phyloP scores from a whole-genome alignment of 1,140 invertebrate species.

The Anoplolepis gracilipes region DNA sequence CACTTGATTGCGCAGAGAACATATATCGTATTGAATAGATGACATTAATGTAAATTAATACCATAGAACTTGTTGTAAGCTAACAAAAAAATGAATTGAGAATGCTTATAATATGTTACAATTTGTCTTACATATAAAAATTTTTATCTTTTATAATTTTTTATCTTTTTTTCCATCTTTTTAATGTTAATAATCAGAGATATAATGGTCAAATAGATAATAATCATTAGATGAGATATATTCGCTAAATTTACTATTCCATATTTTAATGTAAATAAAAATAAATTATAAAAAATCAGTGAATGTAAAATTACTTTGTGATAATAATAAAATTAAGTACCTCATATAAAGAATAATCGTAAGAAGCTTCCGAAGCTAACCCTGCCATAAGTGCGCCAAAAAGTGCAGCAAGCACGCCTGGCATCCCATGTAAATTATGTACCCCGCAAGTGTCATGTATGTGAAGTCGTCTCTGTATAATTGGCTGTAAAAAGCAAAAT shows the following conservation, averaged over 20 bases:
- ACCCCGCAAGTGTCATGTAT: conserved; percentile 98
- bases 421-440: conserved; percentile 98
- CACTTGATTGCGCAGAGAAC: too few relatives aligned
- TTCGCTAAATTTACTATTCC: background rate
- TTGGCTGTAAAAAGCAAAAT: conserved; percentile 87
- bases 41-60: too few relatives aligned
- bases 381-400: conserved; percentile 92
- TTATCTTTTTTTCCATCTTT: too few relatives aligned
- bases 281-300: conserved; percentile 40
- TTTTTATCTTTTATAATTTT: too few relatives aligned
- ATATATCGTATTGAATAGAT: too few relatives aligned
- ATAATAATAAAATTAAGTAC: conserved; percentile 77
- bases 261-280: background rate
- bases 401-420: conserved; percentile 94
- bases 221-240: too few relatives aligned
- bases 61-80: too few relatives aligned
- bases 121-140: background rate
- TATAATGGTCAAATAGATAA: too few relatives aligned
- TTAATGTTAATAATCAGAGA: background rate
- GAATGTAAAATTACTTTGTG: conserved; percentile 52
- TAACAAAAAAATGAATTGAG: too few relatives aligned
- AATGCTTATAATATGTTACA: too few relatives aligned
- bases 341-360: conserved; percentile 87
- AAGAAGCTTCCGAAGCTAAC: conserved; percentile 88
- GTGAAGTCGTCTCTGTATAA: conserved; percentile 89